Conservation (phyloP, 2,797 vertebrate genomes). For the Poecilia wingei region DNA sequence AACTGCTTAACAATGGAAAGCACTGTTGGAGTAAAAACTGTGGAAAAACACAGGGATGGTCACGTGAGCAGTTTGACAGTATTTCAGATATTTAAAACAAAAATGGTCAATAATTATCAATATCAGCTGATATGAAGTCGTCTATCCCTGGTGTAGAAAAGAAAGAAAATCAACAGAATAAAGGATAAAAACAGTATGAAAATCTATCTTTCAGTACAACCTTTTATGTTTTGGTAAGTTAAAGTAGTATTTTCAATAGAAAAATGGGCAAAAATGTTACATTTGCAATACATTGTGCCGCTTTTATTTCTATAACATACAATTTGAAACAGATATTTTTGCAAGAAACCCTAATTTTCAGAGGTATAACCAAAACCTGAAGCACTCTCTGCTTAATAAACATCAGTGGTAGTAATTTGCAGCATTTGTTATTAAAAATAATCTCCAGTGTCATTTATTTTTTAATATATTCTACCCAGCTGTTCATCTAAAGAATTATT, state of each 20-base stretch:
- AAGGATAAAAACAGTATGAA: too few relatives aligned
- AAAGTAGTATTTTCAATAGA: not conserved
- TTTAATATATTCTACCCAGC: conserved; percentile 15
- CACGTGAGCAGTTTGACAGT: too few relatives aligned
- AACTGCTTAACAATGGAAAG: too few relatives aligned
- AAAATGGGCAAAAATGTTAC: not conserved
- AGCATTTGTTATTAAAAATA: not conserved
- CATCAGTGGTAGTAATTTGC: not conserved
- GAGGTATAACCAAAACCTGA: not conserved
- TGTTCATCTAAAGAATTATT: conserved; percentile 27
- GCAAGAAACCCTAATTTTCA: not conserved
- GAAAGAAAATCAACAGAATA: too few relatives aligned
- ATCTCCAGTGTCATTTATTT: not conserved
- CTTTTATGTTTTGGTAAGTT: too few relatives aligned
- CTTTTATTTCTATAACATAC: not conserved
- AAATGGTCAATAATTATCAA: too few relatives aligned
- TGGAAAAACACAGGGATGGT: too few relatives aligned
- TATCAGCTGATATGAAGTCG: too few relatives aligned
- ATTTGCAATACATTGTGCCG: not conserved
- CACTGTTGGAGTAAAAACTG: too few relatives aligned
- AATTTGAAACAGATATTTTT: not conserved
- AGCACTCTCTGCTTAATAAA: not conserved
- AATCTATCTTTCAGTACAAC: too few relatives aligned
- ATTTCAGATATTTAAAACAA: too few relatives aligned
- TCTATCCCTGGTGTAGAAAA: too few relatives aligned